Conservation (phyloP, 2,113 vertebrate species). For the Tympanuchus pallidicinctus region DNA sequence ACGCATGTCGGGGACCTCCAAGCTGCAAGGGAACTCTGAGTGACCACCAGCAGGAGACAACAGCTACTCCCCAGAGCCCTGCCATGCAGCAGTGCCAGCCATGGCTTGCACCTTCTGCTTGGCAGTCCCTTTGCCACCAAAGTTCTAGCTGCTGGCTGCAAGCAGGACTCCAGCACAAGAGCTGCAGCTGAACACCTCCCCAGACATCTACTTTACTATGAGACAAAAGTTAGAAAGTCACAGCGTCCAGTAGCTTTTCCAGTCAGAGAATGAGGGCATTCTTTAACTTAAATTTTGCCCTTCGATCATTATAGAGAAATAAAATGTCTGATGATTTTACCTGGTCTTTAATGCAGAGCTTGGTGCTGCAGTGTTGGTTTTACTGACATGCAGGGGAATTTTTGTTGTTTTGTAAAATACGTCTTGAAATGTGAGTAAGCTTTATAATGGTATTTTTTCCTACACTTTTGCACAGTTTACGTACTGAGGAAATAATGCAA, state of each 20-base stretch:
- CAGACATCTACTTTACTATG: neutral
- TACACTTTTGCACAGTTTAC: neutral
- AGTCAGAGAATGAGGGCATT: neutral
- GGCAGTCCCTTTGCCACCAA: fast-evolving
- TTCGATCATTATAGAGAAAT: neutral
- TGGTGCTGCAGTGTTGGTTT: neutral
- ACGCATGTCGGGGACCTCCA: fast-evolving
- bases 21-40: fast-evolving
- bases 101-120: neutral
- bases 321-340: neutral
- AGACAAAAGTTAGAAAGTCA: neutral
- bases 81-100: neutral
- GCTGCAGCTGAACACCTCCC: fast-evolving
- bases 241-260: neutral
- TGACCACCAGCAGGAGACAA: neutral
- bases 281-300: neutral
- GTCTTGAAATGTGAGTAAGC: neutral
- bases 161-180: neutral
- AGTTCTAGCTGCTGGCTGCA: fast-evolving
- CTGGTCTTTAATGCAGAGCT: neutral
- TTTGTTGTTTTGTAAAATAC: neutral
- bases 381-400: fast-evolving
- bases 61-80: neutral
- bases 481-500: neutral
- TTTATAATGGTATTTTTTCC: neutral